These are phyloP conservation scores for Mionectes olivaceus DNA, from an alignment of 2,797 vertebrate species.

Conservation along the genomic window DNA sequence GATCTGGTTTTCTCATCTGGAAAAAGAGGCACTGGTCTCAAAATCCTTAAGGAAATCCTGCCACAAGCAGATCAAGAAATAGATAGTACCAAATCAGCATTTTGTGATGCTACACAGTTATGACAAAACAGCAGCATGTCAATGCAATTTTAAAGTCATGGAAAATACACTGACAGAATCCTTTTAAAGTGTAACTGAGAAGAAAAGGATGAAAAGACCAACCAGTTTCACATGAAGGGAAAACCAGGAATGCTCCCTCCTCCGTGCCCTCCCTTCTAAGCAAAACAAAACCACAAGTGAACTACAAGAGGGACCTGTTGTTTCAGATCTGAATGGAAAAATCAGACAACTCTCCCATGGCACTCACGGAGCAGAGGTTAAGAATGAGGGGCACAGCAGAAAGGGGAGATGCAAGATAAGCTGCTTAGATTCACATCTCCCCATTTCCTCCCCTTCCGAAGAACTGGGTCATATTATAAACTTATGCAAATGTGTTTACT, in stretches of 20 bases:
- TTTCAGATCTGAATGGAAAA: constrained; percentile 62
- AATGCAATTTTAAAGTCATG: constrained; percentile 33
- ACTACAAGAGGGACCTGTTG: constrained; percentile 72
- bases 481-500: constrained; percentile 82
- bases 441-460: constrained; percentile 30
- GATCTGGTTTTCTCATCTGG: neutral
- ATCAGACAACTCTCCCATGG: constrained; percentile 64
- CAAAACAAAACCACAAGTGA: constrained; percentile 26
- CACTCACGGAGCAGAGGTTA: constrained; percentile 43
- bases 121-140: constrained; percentile 46
- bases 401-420: constrained; percentile 57
- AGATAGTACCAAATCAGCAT: constrained; percentile 21
- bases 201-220: constrained; percentile 39
- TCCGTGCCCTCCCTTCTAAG: neutral
- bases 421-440: constrained; percentile 46
- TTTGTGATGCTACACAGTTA: neutral
- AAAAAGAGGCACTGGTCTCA: neutral
- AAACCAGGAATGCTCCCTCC: constrained; percentile 13
- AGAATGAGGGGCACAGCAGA: neutral
- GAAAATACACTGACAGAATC: constrained; percentile 53
- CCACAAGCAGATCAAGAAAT: constrained; percentile 25
- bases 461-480: constrained; percentile 50
- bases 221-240: constrained; percentile 35
- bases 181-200: constrained; percentile 33
- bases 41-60: constrained; percentile 16